Conservation (phyloP, 2,888 invertebrate species). For the Caenorhabditis becei region DNA sequence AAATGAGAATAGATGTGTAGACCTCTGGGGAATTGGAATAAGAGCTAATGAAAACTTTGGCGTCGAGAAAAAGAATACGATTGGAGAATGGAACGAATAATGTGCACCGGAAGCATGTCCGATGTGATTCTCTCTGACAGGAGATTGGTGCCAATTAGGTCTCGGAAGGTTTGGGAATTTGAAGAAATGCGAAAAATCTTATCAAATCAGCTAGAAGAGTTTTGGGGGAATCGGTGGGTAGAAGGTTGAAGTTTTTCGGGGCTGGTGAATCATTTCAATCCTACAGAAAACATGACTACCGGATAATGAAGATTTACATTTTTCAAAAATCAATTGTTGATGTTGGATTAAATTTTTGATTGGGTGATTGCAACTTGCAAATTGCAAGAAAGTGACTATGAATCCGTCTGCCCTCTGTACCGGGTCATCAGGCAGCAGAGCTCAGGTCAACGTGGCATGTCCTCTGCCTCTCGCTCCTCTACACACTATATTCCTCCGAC, state of each 20-base stretch:
- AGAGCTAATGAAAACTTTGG: not conserved
- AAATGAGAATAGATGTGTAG: not conserved
- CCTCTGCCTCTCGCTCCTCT: constrained; percentile 8
- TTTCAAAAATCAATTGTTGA: too few species aligned
- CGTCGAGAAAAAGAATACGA: not conserved
- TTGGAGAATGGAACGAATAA: not conserved
- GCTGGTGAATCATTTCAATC: too few species aligned
- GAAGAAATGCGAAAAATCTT: not conserved
- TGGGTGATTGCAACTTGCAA: too few species aligned
- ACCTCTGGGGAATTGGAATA: not conserved
- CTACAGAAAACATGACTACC: too few species aligned
- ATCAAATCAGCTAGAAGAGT: not conserved
- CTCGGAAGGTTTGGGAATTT: not conserved
- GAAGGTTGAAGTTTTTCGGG: too few species aligned
- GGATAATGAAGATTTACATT: too few species aligned
- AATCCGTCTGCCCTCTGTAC: too few species aligned
- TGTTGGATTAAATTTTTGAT: too few species aligned
- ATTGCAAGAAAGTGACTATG: too few species aligned
- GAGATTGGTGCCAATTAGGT: not conserved
- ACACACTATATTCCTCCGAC: not conserved
- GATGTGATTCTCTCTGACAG: not conserved
- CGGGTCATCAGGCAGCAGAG: not conserved
- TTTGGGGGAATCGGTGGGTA: too few species aligned
- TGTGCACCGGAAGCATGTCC: too few species aligned
- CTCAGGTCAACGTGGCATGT: constrained; percentile 1